Evolutionary conservation across 2,797 vertebrate genomes (phyloP), one percentile per base, ranked within the genome.

Genomic region (Pangasius sanitwongsei): DNA sequence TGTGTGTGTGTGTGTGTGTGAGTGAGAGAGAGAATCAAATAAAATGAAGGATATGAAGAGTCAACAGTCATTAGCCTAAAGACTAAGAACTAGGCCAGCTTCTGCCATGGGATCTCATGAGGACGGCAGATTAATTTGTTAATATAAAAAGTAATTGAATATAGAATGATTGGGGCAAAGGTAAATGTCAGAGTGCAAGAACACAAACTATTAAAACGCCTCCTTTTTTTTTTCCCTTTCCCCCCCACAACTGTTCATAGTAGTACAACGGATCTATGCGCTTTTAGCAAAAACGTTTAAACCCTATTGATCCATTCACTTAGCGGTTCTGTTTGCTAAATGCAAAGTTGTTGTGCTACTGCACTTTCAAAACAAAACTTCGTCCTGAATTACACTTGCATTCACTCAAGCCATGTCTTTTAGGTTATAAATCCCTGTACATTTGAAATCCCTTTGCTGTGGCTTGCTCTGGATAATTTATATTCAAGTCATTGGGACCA

Each of bases 1-100:
- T 63, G 81, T 65, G 25, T n/a, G 59, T 28, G 72, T 50, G 75
- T 61, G 55, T 41, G 20, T 37, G 57, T 48, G 44, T 23, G 69
- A n/a, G 25, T 31, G 44, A 31, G 34, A 28, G 86, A 59, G 63
- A 37, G 61, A 75, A 77, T 65, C 57, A 87, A 91, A 87, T 85
- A 89, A 90, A 89, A 90, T 89, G 74, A 88, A 87, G 87, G 89
- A 89, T 67, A 92, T 90, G 90, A 87, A 89, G 48, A 82, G 86
- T 90, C 83, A 86, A 82, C 87, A 82, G 87, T 83, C 41, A 86
- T 86, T 90, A 88, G 57, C 75, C 83, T 86, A 75, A 88, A 88
- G 87, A 88, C 67, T 88, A 61, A 82, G 87, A 90, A 86, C 44
- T 87, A 87, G 89, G 86, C 86, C 81, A 89, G 88, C 77, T 82